Evolutionary conservation across 2,797 vertebrate genomes (phyloP).

Genomic region (Neosilurus mollespiculum): DNA sequence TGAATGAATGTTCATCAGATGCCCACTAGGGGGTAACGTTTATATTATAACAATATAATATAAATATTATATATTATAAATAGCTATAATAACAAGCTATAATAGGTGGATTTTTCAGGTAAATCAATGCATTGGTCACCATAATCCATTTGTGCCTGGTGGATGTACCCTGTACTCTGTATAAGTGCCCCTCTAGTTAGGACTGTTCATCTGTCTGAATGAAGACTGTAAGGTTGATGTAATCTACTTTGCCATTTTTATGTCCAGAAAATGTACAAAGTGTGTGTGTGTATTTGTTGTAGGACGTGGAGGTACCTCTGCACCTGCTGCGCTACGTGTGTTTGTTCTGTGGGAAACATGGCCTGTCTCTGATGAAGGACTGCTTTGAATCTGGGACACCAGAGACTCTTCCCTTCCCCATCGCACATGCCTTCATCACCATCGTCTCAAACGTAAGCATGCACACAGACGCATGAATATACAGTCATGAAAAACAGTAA

Average conservation of each 20-base stretch:
- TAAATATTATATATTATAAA: too few species aligned
- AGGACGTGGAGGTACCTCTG: conserved; percentile 97
- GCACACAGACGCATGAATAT: background rate
- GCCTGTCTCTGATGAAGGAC: conserved; percentile 98
- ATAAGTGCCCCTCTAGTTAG: background rate
- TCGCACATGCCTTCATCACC: conserved; percentile 97
- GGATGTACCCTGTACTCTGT: too few species aligned
- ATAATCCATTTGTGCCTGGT: too few species aligned
- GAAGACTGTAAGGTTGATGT: background rate
- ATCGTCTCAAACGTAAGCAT: conserved; percentile 96
- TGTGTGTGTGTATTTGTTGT: conserved; percentile 29
- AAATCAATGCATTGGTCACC: too few species aligned
- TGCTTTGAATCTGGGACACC: conserved; percentile 93
- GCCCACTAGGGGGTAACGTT: too few species aligned
- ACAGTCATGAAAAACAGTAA: too few species aligned
- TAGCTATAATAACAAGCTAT: too few species aligned
- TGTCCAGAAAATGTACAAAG: background rate
- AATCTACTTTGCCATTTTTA: background rate
- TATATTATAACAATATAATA: too few species aligned
- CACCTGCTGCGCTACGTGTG: conserved; percentile 97
- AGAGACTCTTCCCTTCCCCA: conserved; percentile 91
- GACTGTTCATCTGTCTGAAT: background rate
- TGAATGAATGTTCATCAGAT: too few species aligned
- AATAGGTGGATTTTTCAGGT: too few species aligned
- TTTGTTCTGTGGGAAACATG: conserved; percentile 96